Base-by-base conservation (phyloP, 2,113 vertebrate species). In the Heterocephalus glaber region DNA sequence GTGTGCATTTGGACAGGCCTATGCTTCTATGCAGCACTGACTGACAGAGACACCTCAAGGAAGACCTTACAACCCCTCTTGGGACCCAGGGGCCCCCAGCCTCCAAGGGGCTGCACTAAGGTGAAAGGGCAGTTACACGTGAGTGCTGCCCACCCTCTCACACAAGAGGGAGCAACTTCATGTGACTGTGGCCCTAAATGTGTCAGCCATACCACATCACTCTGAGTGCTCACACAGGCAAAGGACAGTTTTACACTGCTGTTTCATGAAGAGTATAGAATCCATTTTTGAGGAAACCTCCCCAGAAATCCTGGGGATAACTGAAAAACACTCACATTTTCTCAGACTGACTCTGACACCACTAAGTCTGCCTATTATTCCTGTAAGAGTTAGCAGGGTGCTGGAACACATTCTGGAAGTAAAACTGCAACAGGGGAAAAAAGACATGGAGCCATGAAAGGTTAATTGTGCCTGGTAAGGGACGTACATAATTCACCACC, bases 281-380 rank as follows among this genome's bases (percentile, higher is more conserved):
- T 44, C 38, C 54, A 12, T 17, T 66, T 84, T 63, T 80, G 16
- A 94, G 17, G 72, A 94, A 94, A 38, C 14, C 66, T 74, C 14
- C 86, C 47, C 26, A 4, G 89, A 83, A 44, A 86, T 82, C 80
- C 30, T 72, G 82, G 12, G 70, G 41, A 26, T 26, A 74, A 38
- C 89, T 90, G 47, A 89, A 84, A 95, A 92, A 41, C 19, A 35
- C 41, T 96, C 60, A 65, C 26, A 1, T 92, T 77, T 87, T 83
- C 30, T 90, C 63, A 86, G 60, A 47, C 77, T 79, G 52, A 41
- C 77, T 80, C 33, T 24, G 56, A 54, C 20, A 44, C 52, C 74
- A 84, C 84, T 30, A 35, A 94, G 58, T 7, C 35, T 22, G 52
- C 30, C 93, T 47, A 1, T 68, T 58, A 28, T 44, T 80, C 63